These are phyloP conservation scores for Melolontha melolontha DNA, from an alignment of 2,888 invertebrate genomes.

Conservation along the genomic window DNA sequence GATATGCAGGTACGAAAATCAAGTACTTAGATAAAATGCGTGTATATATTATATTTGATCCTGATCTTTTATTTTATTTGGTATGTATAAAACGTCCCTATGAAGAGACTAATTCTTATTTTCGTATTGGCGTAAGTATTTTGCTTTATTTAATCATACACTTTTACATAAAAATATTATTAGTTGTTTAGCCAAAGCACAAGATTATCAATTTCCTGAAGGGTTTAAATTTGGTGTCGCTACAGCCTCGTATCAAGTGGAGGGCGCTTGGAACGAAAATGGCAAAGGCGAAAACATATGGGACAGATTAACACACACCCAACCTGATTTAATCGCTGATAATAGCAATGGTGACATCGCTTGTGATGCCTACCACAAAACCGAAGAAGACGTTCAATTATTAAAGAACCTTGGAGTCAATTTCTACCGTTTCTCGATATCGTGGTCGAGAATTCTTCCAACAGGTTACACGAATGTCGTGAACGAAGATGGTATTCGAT, in stretches of 20 bases:
- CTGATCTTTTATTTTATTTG: too few relatives aligned
- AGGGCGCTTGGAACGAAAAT: constrained; percentile 53
- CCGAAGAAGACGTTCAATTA: constrained; percentile 71
- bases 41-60: too few relatives aligned
- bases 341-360: constrained; percentile 72
- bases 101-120: too few relatives aligned
- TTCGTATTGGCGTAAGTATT: too few relatives aligned
- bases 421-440: constrained; percentile 73
- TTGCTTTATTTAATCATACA: too few relatives aligned
- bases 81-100: too few relatives aligned
- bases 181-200: too few relatives aligned
- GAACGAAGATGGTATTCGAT: constrained; percentile 72
- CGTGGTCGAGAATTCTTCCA: constrained; percentile 78
- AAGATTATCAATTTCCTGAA: constrained; percentile 49
- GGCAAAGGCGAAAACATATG: constrained; percentile 74
- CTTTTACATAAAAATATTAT: too few relatives aligned
- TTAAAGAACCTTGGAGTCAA: constrained; percentile 69
- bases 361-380: constrained; percentile 75
- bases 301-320: constrained; percentile 73
- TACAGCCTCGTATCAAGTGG: constrained; percentile 59
- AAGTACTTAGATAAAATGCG: too few relatives aligned
- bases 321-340: constrained; percentile 68
- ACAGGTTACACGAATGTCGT: too few relatives aligned
- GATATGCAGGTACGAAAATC: too few relatives aligned
- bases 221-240: constrained; percentile 59